phyloP scores from a whole-genome alignment of 2,797 vertebrate genomes.

The Aulostomus chinensis region DNA sequence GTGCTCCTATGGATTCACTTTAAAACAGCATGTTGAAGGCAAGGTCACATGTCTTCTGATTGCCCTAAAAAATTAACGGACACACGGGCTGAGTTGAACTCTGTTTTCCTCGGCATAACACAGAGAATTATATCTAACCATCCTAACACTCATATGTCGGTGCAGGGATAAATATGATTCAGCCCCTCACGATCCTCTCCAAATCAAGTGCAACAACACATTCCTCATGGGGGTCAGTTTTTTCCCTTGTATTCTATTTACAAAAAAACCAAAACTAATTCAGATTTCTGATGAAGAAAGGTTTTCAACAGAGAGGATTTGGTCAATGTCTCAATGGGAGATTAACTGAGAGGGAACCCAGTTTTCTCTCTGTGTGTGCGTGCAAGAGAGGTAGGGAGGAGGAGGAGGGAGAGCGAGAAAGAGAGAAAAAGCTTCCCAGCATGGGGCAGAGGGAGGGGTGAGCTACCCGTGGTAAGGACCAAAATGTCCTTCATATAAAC shows the following conservation, averaged over 20 bases:
- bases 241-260: too few relatives aligned
- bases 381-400: too few relatives aligned
- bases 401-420: slow-evolving; percentile 28
- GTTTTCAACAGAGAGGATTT: slow-evolving; percentile 68
- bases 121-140: slow-evolving; percentile 62
- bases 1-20: too few relatives aligned
- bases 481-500: slow-evolving; percentile 75
- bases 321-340: slow-evolving; percentile 67
- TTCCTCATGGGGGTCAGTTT: too few relatives aligned
- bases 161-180: too few relatives aligned
- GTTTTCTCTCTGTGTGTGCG: slow-evolving; percentile 23
- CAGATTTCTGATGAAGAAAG: slow-evolving; percentile 24
- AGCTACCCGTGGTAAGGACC: slow-evolving; percentile 44
- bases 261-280: too few relatives aligned
- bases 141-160: too few relatives aligned
- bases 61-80: too few relatives aligned
- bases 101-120: slow-evolving; percentile 62
- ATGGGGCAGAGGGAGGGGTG: slow-evolving; percentile 54
- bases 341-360: slow-evolving; percentile 55
- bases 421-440: slow-evolving; percentile 48
- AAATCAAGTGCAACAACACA: too few relatives aligned
- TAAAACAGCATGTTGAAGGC: slow-evolving; percentile 20
- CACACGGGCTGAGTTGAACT: too few relatives aligned
- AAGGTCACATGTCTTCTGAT: slow-evolving; percentile 38
- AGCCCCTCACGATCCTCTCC: too few relatives aligned